Evolutionary conservation across 2,888 invertebrate genomes (phyloP).

Genomic region (Poecilobothrus nobilitatus): DNA sequence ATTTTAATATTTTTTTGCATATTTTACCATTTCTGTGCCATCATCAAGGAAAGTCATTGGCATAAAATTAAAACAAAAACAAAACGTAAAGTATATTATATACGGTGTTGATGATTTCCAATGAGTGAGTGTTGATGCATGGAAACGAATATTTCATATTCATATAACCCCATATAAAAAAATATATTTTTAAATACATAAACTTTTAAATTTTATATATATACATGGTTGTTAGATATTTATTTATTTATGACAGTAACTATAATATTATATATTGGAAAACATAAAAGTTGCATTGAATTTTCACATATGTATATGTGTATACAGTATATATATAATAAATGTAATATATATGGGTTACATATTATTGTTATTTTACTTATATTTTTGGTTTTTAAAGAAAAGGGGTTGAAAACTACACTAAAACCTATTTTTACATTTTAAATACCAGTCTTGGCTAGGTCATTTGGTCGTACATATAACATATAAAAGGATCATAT

Average conservation of each 20-base stretch:
- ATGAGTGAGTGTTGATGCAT: too few species aligned
- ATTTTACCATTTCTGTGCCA: not conserved
- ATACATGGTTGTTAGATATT: too few species aligned
- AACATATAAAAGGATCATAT: not conserved
- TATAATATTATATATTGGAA: not conserved
- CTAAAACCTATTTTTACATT: not conserved
- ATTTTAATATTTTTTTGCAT: not conserved
- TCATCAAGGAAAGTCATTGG: constrained; percentile 4
- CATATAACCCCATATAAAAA: too few species aligned
- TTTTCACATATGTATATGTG: not conserved
- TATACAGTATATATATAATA: not conserved
- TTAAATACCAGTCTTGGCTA: not conserved
- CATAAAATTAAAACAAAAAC: not conserved
- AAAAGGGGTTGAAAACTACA: too few species aligned
- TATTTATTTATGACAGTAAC: not conserved
- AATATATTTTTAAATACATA: too few species aligned
- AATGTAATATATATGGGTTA: too few species aligned
- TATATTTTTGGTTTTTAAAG: too few species aligned
- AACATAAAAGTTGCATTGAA: not conserved
- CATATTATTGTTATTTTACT: too few species aligned
- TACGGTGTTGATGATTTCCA: not conserved
- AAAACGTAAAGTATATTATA: not conserved
- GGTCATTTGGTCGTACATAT: not conserved
- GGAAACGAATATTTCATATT: too few species aligned
- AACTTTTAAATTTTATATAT: too few species aligned